Conservation (phyloP, 2,888 invertebrate genomes). For the Mongoloraphidia duomilia region DNA sequence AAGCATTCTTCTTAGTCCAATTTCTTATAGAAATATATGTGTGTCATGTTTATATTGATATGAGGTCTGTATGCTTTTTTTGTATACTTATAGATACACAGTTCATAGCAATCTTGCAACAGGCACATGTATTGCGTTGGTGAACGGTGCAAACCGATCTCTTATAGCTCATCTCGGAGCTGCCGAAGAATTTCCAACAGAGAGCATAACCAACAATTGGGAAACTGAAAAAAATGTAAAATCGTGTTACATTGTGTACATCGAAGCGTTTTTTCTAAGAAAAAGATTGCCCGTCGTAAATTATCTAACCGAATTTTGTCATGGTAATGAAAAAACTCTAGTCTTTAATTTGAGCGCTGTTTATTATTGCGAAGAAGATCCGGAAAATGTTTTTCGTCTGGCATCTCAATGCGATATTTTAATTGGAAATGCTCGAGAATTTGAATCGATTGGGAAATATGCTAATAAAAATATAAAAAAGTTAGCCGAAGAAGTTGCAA, state of each 20-base stretch:
- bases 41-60: too few species aligned
- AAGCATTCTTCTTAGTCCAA: too few species aligned
- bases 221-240: slow-evolving; percentile 18
- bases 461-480: slow-evolving; percentile 20
- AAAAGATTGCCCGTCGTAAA: slow-evolving; percentile 31
- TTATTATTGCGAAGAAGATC: slow-evolving; percentile 33
- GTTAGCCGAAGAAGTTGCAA: slow-evolving; percentile 15
- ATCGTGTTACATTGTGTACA: slow-evolving; percentile 28
- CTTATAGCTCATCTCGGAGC: slow-evolving; percentile 41
- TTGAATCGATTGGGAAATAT: slow-evolving; percentile 27
- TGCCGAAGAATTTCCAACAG: slow-evolving; percentile 28
- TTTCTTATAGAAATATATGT: too few species aligned
- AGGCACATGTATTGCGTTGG: slow-evolving; percentile 36
- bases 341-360: slow-evolving; percentile 38
- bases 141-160: slow-evolving; percentile 30
- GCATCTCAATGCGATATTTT: slow-evolving; percentile 33
- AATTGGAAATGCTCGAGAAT: slow-evolving; percentile 42
- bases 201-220: slow-evolving; percentile 18
- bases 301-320: slow-evolving; percentile 30
- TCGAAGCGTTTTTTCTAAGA: slow-evolving; percentile 44
- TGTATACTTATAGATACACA: slow-evolving; percentile 19
- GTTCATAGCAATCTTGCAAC: slow-evolving; percentile 27
- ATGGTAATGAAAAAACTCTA: slow-evolving; percentile 26
- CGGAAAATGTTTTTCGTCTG: slow-evolving; percentile 29
- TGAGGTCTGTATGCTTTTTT: background rate